These are phyloP conservation scores for Amphiduros pacificus DNA, from an alignment of 2,888 invertebrate genomes.

Conservation along the genomic window DNA sequence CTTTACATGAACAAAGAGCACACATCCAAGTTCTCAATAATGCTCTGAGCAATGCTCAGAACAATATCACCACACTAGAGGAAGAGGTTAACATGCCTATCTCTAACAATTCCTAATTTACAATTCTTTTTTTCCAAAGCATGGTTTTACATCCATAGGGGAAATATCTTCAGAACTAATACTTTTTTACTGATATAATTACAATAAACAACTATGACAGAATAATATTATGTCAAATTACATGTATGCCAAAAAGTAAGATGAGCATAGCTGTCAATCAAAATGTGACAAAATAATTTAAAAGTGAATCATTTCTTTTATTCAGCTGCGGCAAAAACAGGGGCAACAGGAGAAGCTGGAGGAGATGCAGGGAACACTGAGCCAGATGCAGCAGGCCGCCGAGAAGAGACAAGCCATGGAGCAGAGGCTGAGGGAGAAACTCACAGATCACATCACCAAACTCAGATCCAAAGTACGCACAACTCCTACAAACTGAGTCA, in stretches of 20 bases:
- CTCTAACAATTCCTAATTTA: no score
- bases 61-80: constrained; percentile 82
- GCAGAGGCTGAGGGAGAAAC: constrained; percentile 78
- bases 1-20: constrained; percentile 86
- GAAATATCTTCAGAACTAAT: no score
- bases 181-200: no score
- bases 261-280: neutral
- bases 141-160: no score
- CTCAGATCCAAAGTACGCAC: constrained; percentile 4
- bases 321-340: neutral
- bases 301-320: neutral
- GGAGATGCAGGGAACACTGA: constrained; percentile 72
- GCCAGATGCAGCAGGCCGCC: constrained; percentile 81
- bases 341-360: constrained; percentile 10
- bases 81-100: constrained; percentile 88
- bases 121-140: no score
- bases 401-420: constrained; percentile 85
- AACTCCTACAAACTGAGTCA: neutral
- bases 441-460: constrained; percentile 75
- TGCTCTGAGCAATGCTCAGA: constrained; percentile 87
- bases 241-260: no score
- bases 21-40: constrained; percentile 91
- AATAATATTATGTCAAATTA: no score
- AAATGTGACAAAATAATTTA: neutral
- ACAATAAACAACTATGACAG: no score